phyloP scores from a whole-genome alignment of 2,113 vertebrate species.

The Manacus vitellinus region DNA sequence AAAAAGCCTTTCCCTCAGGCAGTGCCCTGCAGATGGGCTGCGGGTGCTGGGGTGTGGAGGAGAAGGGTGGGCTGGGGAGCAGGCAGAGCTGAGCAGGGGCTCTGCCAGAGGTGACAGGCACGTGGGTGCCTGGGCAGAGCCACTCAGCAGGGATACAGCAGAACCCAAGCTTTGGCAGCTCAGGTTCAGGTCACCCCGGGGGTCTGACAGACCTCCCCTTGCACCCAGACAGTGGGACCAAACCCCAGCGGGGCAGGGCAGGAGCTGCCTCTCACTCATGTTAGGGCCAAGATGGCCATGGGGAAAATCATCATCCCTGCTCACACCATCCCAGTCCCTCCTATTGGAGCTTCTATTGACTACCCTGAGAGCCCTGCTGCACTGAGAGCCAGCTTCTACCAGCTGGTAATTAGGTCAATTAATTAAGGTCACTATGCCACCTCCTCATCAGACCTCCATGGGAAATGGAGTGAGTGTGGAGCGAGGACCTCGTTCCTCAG shows the following conservation, averaged over 20 bases:
- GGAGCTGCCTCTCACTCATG: neutral
- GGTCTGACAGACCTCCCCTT: neutral
- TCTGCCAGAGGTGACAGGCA: neutral
- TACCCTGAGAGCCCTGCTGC: neutral
- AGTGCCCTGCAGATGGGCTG: neutral
- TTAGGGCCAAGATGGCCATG: neutral
- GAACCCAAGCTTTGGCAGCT: neutral
- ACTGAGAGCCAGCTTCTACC: neutral
- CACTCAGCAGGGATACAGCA: neutral
- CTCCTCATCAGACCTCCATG: fast-evolving
- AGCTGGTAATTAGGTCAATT: neutral
- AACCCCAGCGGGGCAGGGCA: fast-evolving
- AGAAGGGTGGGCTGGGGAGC: neutral
- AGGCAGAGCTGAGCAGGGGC: neutral
- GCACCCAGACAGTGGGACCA: no score
- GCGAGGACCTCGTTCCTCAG: neutral
- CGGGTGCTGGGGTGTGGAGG: neutral
- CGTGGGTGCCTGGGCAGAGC: neutral
- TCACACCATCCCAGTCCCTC: neutral
- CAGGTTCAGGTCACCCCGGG: fast-evolving
- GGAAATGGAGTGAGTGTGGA: neutral
- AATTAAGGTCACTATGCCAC: neutral
- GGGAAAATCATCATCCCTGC: neutral
- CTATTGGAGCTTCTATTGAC: neutral
- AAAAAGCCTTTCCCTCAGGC: neutral